Conservation (phyloP, 2,797 vertebrate genomes). For the Pseudochaenichthys georgianus region DNA sequence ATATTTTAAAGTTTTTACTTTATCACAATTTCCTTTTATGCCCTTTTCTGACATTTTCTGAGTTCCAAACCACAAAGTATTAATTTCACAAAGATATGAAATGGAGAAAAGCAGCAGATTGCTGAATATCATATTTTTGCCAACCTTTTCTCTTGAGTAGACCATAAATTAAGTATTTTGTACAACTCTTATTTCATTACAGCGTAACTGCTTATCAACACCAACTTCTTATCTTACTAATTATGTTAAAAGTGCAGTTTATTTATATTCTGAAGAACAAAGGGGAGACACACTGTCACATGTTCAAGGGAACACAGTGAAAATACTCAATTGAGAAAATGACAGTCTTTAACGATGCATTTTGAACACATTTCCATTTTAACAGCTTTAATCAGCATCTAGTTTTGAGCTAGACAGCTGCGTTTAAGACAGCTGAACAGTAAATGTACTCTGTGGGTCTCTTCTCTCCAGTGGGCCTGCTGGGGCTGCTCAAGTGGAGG, state of each 20-base stretch:
- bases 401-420: neutral
- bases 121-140: neutral
- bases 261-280: neutral
- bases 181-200: neutral
- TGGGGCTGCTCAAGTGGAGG: slow-evolving; percentile 97
- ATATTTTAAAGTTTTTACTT: no score
- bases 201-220: neutral
- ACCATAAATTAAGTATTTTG: neutral
- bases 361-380: neutral
- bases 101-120: neutral
- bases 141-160: neutral
- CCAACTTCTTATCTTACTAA: neutral
- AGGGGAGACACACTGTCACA: neutral
- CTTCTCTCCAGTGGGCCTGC: slow-evolving; percentile 87
- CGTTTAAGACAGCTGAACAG: neutral
- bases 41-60: no score
- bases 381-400: slow-evolving; percentile 4
- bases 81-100: neutral
- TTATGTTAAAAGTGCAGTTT: neutral
- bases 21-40: no score
- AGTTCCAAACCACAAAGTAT: no score
- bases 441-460: slow-evolving; percentile 18
- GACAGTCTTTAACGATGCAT: neutral
- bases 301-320: neutral
- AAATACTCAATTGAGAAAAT: neutral